Evolutionary conservation across 2,888 invertebrate genomes (phyloP), one percentile per base, ranked within the genome.

Genomic region (Atethmia centrago): DNA sequence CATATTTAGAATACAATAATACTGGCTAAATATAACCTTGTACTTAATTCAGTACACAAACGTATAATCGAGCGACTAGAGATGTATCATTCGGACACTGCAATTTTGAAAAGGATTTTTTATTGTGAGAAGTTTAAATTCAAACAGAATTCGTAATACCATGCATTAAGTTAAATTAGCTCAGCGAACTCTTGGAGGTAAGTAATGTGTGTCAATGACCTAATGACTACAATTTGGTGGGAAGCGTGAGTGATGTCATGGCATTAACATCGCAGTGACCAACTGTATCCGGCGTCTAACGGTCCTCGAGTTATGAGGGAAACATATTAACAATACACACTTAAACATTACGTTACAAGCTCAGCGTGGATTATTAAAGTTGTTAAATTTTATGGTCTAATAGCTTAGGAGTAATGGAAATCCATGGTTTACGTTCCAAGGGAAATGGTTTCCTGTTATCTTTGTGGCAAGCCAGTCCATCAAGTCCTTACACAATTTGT

Each of bases 131-230:
- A 36, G 40, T 63, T 61, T 0, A 61, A 67, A 64, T 63, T 8
- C 10, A 55, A 71, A 16, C 58, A 21, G 61, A 72, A 65, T 76
- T 59, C 36, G 42, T 73, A 79, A 81, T 83, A 82, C 77, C 74
- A 83, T 82, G 74, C 73, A 85, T 84, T 86, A 74, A 69, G 71
- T 67, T 84, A 79, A 87, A 88, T 89, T 87, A 85, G 85, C 77
- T 76, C 84, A 87, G 77, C 77, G 75, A 88, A 84, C 85, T 85
- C 88, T 82, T 79, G 77, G 83, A 85, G 86, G 83, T 74, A 80
- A 78, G 74, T 76, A 76, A 88, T 87, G 86, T 89, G 83, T 92
- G 92, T 92, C 92, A 88, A 88, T 85, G 92, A 88, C 90, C 92
- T 89, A 87, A 87, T 87, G 84, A 86, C 82, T 88, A 90, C 87